Evolutionary conservation across 2,113 vertebrate species (phyloP), one percentile per base, ranked within the genome.

Genomic region (Baryphthengus martii): DNA sequence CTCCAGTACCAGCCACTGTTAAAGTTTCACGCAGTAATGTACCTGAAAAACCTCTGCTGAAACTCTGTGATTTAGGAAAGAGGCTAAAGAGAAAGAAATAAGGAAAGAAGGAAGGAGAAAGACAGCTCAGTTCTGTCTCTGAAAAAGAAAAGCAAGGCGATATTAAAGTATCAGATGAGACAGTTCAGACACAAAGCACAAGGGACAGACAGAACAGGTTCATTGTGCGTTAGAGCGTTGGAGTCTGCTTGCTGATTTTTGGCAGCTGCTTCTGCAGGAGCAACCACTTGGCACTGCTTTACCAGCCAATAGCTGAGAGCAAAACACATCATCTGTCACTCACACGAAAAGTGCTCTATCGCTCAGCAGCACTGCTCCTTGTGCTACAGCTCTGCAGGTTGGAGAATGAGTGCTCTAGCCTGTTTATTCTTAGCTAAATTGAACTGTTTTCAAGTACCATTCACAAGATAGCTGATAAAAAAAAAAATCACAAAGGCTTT

Each of bases 291-390:
- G 40, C 1, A 9, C 65, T 52, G 44, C 40, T 70, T 31, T 50
- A 40, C 11, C 7, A 35, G 53, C 18, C 81, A 44, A n/a, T 10
- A 55, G 8, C 42, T 84, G 63, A 80, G 65, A 58, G 61, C 17
- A 84, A 92, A 93, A 37, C 31, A 8, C 65, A 45, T 29, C 50
- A 62, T 33, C 63, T 8, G 0, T 56, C 71, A 61, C 31, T 52
- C 1, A 0, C 3, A 4, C 3, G 0, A 23, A 80, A 68, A 85
- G 19, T 2, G 4, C 44, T 50, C 9, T 18, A 0, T 20, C 5
- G 3, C 7, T 58, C 50, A 26, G 39, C 76, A 77, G 21, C 31
- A 58, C 11, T 3, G 1, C 4, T 85, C 8, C 26, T 40, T 37
- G 10, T 40, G 53, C 31, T 61, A 13, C 37, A 47, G 40, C 40